Conservation (phyloP, 2,888 invertebrate genomes). For the Phalera bucephala region DNA sequence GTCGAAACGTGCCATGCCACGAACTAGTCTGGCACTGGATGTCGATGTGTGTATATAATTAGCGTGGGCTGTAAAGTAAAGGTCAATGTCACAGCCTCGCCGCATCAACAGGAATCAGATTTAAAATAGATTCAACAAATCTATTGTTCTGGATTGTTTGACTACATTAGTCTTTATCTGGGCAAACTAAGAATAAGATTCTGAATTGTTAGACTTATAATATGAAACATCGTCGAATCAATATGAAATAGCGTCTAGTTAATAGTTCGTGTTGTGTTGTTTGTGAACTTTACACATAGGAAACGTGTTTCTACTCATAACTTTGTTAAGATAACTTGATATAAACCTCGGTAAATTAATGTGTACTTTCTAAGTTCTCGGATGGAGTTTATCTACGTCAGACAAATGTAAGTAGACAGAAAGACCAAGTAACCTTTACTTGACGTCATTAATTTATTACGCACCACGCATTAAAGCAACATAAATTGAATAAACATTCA, state of each 20-base stretch:
- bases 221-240: no score
- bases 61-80: slow-evolving; percentile 78
- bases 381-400: background rate
- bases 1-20: slow-evolving; percentile 55
- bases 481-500: background rate
- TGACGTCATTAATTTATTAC: background rate
- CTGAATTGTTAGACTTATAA: no score
- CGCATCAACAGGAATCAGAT: slow-evolving; percentile 53
- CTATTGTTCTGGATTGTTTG: slow-evolving; percentile 18
- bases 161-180: slow-evolving; percentile 8
- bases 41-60: slow-evolving; percentile 70
- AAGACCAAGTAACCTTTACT: background rate
- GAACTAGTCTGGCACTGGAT: slow-evolving; percentile 62
- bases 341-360: background rate
- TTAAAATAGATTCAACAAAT: slow-evolving; percentile 60
- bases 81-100: slow-evolving; percentile 78
- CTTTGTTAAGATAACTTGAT: background rate
- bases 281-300: background rate
- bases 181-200: no score
- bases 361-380: background rate
- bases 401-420: no score
- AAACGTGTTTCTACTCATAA: background rate
- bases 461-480: background rate
- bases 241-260: no score
- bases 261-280: no score